Base-by-base conservation (phyloP, 2,888 invertebrate genomes). In the Metacarcinus magister region DNA sequence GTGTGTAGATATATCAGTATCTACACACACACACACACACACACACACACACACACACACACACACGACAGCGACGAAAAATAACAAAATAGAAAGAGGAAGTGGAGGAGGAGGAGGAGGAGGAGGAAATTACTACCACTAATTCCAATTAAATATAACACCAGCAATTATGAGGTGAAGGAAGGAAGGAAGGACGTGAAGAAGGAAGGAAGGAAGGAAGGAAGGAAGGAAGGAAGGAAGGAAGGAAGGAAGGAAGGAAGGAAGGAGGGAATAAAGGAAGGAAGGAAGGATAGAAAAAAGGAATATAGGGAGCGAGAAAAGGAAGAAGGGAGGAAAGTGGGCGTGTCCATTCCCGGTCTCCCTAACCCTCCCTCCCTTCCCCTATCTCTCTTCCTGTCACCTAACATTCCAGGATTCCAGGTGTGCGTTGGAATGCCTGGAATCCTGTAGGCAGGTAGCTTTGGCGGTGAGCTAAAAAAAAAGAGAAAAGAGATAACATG, bases 401-500 rank as follows among this genome's bases (percentile, higher is more conserved):
- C 67, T 67, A n/a, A 82, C 82, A 82, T 82, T 82, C 82, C 82
- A 82, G 32, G 82, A 82, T 82, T 82, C 82, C 82, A 82, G 82
- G 82, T 82, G 82, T 32, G 82, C 82, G 82, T 82, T 82, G 82
- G 82, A 82, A 82, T 82, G 82, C 28, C 82, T 82, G 82, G 82
- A 82, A 82, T 82, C 32, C 82, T n/a, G 28, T 8, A 23, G 82
- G 82, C 82, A 82, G 82, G 82, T 67, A 67, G 67, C 23, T 54
- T 54, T 16, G 10, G 67, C 23, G 67, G 67, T 32, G 32, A 67
- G 82, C 32, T 23, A 2, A 75, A 75, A 82, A 82, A 82, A 32
- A 82, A 32, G 32, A 23, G 32, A 32, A 5, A 82, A 32, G 82
- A 67, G 67, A 28, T 32, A 82, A 82, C 5, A 7, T 82, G 82